Percentiles rank a stretch among this genome's conserved stretches.
These are phyloP conservation scores for Borostomias antarcticus DNA, from an alignment of 2,797 vertebrate species.

Conservation along the genomic window DNA sequence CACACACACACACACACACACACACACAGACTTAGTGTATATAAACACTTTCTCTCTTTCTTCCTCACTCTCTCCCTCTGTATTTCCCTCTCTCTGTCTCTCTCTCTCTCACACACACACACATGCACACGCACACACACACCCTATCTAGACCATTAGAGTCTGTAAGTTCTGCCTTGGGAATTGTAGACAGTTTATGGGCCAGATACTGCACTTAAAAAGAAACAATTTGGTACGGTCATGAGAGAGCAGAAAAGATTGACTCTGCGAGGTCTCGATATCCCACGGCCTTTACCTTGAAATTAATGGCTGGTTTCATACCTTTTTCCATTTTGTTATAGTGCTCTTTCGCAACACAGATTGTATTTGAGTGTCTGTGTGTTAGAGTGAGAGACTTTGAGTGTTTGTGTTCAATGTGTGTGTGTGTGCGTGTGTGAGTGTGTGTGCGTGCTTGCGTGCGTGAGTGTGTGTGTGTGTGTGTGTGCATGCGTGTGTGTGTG, in stretches of 20 bases:
- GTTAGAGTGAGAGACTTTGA: not conserved
- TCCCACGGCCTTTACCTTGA: slow-evolving; percentile 29
- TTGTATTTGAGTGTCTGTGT: not conserved
- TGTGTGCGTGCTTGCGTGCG: slow-evolving; percentile 5
- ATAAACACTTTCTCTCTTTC: not conserved
- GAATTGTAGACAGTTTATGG: slow-evolving; percentile 56
- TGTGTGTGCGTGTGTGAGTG: slow-evolving; percentile 12
- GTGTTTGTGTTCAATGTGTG: not conserved
- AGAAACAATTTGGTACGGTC: slow-evolving; percentile 48
- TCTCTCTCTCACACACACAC: slow-evolving; percentile 45
- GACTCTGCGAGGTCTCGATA: slow-evolving; percentile 20
- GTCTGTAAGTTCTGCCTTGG: slow-evolving; percentile 50
- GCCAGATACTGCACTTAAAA: slow-evolving; percentile 52
- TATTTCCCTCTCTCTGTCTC: slow-evolving; percentile 16
- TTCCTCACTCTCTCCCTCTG: not conserved
- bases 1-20: not conserved
- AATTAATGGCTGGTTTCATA: slow-evolving; percentile 18
- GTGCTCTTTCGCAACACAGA: slow-evolving; percentile 4
- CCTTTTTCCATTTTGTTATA: slow-evolving; percentile 30
- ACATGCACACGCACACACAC: slow-evolving; percentile 42
- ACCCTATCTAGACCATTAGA: slow-evolving; percentile 55
- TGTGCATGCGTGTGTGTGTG: slow-evolving; percentile 4
- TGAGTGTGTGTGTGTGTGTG: slow-evolving; percentile 3
- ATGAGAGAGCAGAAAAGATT: slow-evolving; percentile 43
- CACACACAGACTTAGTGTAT: not conserved